Evolutionary conservation across 1,140 invertebrate genomes (phyloP).

Genomic region (Anadara kagoshimensis): DNA sequence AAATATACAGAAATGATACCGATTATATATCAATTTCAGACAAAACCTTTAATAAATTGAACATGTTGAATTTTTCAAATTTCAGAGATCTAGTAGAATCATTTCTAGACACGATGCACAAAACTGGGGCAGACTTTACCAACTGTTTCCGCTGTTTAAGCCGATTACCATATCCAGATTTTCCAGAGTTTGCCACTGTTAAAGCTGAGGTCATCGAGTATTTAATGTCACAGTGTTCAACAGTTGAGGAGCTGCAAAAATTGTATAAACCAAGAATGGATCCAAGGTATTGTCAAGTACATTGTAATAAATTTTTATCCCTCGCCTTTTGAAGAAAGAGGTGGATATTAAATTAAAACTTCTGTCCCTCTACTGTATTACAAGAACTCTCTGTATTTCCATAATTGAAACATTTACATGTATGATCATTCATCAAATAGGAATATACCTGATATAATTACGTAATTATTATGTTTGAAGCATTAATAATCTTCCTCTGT

Average conservation of each 20-base stretch:
- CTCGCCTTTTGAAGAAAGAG: too few species aligned
- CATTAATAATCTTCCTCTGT: neutral
- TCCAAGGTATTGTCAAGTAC: constrained; percentile 53
- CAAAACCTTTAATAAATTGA: constrained; percentile 59
- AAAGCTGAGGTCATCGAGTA: constrained; percentile 54
- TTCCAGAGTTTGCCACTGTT: constrained; percentile 43
- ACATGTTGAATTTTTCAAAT: constrained; percentile 66
- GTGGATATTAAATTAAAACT: too few species aligned
- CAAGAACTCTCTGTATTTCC: neutral
- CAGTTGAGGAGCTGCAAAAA: constrained; percentile 67
- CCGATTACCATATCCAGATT: constrained; percentile 70
- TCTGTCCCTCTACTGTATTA: neutral
- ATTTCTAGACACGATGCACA: constrained; percentile 79
- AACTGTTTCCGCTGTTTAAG: constrained; percentile 79
- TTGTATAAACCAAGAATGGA: constrained; percentile 61
- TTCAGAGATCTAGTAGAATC: constrained; percentile 76
- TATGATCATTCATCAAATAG: neutral
- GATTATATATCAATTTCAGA: too few species aligned
- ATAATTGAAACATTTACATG: neutral
- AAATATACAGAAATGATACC: too few species aligned
- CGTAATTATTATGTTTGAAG: neutral
- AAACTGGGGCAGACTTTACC: constrained; percentile 80
- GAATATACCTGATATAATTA: neutral
- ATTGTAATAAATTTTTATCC: neutral
- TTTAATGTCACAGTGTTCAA: constrained; percentile 69